Base-by-base conservation (phyloP, 1,140 invertebrate species). In the Caerostris extrusa region DNA sequence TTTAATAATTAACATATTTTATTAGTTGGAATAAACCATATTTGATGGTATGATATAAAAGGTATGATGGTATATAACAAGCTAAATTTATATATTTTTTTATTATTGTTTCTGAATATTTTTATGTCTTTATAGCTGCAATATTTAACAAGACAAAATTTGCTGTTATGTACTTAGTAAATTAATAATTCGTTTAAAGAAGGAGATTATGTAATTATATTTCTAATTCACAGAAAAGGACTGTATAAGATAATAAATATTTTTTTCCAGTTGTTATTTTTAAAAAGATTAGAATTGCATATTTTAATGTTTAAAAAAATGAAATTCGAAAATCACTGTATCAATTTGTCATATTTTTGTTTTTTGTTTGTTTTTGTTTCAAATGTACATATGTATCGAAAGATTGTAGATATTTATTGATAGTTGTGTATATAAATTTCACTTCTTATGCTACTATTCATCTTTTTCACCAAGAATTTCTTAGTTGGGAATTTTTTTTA, bases 331-430 rank as follows among this genome's bases (percentile, higher is more conserved):
- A 77, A 12, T 77, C 34, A 53, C 34, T 5, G 8, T 61, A 4
- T 77, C 7, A 77, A 77, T 34, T 50, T 77, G 10, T 61, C 19
- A 77, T 50, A 3, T 50, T 77, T 77, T 77, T 50, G 34, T 77
- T 7, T 77, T 50, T 8, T 12, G 12, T 77, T 7, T 53, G 19
- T 77, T 77, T 77, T 19, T 77, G 19, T 77, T 77, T 77, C 69
- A 77, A 12, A 12, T 77, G 69, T 77, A 77, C 50, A 77, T 77
- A 77, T 7, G 12, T 77, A 12, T 61, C 12, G 69, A 8, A 77
- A 77, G 50, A 12, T 77, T 77, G 19, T 77, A 77, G 71, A 50
- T 77, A 77, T 77, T 77, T 77, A 77, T 77, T 77, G 34, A 12
- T 77, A 12, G 34, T 50, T 77, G 3, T 77, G 34, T 77, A 77